Evolutionary conservation across 2,888 invertebrate species (phyloP).

Genomic region (Parapristionchus giblindavisi): DNA sequence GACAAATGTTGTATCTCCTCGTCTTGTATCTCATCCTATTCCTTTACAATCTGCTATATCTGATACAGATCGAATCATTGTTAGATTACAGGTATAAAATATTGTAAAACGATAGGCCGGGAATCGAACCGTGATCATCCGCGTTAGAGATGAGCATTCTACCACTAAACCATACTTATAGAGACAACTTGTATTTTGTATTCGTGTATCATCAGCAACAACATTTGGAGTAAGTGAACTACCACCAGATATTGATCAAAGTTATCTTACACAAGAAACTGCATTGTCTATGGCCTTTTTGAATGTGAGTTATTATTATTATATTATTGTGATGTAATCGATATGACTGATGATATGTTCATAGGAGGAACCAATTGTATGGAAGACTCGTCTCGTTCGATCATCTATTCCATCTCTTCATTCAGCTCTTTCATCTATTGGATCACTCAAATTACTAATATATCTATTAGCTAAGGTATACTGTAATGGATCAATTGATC

Average conservation of each 20-base stretch:
- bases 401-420: constrained; percentile 33
- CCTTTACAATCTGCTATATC: constrained; percentile 16
- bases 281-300: constrained; percentile 32
- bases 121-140: no score
- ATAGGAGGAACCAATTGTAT: constrained; percentile 40
- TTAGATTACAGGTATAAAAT: constrained; percentile 14
- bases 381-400: constrained; percentile 39
- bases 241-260: constrained; percentile 21
- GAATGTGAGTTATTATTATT: constrained; percentile 16
- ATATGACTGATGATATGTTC: neutral
- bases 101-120: no score
- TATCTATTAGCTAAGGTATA: constrained; percentile 44
- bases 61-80: constrained; percentile 22
- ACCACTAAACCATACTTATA: constrained; percentile 2
- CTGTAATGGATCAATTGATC: neutral
- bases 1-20: constrained; percentile 2
- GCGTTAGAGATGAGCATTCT: neutral
- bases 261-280: constrained; percentile 26
- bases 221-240: constrained; percentile 26
- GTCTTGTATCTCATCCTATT: neutral
- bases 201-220: constrained; percentile 29
- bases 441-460: constrained; percentile 41
- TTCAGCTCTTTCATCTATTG: constrained; percentile 40
- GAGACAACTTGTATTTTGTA: constrained; percentile 28
- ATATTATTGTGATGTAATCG: neutral